A percentile compares a stretch with the other conserved stretches of the same genome.
phyloP scores from a whole-genome alignment of 1,140 invertebrate species.

The Panagrolaimus sp. region DNA sequence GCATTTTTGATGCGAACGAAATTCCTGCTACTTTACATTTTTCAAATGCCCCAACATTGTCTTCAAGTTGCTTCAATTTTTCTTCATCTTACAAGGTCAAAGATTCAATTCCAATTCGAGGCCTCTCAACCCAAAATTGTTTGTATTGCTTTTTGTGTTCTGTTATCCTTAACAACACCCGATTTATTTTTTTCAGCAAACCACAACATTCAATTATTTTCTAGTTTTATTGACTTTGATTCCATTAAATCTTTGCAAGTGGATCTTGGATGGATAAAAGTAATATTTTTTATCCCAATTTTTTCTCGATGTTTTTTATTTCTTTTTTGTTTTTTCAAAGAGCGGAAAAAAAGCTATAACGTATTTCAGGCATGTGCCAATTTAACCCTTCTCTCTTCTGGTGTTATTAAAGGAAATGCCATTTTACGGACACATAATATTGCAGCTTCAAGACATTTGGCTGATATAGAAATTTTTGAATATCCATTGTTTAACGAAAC shows the following conservation, averaged over 20 bases:
- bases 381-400: background rate
- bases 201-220: background rate
- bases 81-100: background rate
- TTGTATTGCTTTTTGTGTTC: background rate
- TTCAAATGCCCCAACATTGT: background rate
- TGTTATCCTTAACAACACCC: too few species aligned
- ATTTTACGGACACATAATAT: slow-evolving; percentile 15
- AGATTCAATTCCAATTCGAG: background rate
- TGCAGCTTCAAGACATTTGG: background rate
- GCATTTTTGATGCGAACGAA: background rate
- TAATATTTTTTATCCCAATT: background rate
- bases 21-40: background rate
- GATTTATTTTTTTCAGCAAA: background rate
- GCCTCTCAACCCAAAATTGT: background rate
- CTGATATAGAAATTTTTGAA: background rate
- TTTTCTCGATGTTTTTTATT: background rate
- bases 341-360: background rate
- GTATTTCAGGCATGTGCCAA: slow-evolving; percentile 5
- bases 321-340: background rate
- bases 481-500: background rate
- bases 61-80: background rate
- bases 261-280: slow-evolving; percentile 3
- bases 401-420: background rate
- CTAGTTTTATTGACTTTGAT: background rate
- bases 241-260: background rate